Conservation (phyloP, 2,113 vertebrate species). For the Bostrychus sinensis region DNA sequence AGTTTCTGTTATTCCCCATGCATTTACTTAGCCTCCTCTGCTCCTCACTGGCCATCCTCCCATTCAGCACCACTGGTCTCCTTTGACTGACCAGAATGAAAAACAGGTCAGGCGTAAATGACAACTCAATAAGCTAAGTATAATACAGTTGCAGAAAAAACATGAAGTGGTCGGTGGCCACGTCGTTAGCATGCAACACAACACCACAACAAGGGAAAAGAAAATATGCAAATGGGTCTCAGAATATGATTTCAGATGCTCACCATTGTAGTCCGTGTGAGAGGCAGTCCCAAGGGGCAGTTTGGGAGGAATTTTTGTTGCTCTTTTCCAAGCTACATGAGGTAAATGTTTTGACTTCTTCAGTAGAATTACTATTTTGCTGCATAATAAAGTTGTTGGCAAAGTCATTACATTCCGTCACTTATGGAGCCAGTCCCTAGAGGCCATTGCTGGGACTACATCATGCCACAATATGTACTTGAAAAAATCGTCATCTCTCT, state of each 20-base stretch:
- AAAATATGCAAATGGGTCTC: slow-evolving; percentile 17
- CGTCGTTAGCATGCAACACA: slow-evolving; percentile 25
- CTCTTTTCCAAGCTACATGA: slow-evolving; percentile 21
- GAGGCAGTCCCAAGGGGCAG: slow-evolving; percentile 16
- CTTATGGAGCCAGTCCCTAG: not conserved
- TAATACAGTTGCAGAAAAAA: slow-evolving; percentile 10
- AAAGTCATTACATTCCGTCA: not conserved
- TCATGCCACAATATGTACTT: not conserved
- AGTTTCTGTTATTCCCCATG: slow-evolving; percentile 37
- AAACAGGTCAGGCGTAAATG: slow-evolving; percentile 61
- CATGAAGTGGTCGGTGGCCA: not conserved
- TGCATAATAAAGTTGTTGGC: slow-evolving; percentile 1
- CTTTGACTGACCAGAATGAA: slow-evolving; percentile 31
- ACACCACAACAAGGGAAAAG: not conserved
- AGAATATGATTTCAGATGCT: slow-evolving; percentile 24
- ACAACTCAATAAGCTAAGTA: slow-evolving; percentile 47
- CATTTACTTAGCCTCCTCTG: slow-evolving; percentile 27
- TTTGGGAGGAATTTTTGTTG: slow-evolving; percentile 28
- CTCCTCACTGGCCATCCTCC: not conserved
- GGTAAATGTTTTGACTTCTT: slow-evolving; percentile 12
- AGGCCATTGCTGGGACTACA: not conserved
- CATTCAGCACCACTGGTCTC: slow-evolving; percentile 21
- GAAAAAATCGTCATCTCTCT: not conserved
- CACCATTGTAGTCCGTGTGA: slow-evolving; percentile 21
- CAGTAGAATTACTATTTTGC: not conserved